Conservation (phyloP, 1,140 invertebrate genomes). For the Pissodes strobi region DNA sequence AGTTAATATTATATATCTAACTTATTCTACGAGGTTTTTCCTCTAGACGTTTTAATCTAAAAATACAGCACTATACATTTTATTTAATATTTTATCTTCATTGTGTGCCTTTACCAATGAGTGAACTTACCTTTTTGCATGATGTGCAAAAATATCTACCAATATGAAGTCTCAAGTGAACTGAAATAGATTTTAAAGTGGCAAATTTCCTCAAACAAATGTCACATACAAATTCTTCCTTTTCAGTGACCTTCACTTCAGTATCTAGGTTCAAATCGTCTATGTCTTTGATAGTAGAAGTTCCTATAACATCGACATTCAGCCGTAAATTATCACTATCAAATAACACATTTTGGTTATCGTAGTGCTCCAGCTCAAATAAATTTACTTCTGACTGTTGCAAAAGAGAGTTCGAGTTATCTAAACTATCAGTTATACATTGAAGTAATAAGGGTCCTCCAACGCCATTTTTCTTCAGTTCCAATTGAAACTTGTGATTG, state of each 20-base stretch:
- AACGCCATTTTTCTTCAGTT: too few relatives aligned
- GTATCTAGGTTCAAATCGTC: conserved; percentile 43
- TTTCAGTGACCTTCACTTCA: conserved; percentile 32
- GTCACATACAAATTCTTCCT: conserved; percentile 57
- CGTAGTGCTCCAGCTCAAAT: conserved; percentile 32
- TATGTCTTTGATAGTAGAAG: conserved; percentile 39
- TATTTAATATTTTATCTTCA: too few relatives aligned
- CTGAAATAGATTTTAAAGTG: conserved; percentile 56
- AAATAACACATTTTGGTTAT: conserved; percentile 26
- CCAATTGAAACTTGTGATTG: too few relatives aligned
- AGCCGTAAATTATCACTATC: conserved; percentile 41
- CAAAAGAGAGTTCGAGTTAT: conserved; percentile 47
- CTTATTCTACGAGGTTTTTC: too few relatives aligned
- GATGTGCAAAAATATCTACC: conserved; percentile 58
- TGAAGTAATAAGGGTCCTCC: conserved; percentile 46
- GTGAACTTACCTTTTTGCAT: conserved; percentile 54
- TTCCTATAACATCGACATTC: conserved; percentile 40
- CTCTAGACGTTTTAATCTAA: too few relatives aligned
- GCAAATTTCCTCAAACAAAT: conserved; percentile 61
- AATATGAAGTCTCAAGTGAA: conserved; percentile 61
- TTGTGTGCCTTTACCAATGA: too few relatives aligned
- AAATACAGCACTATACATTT: too few relatives aligned
- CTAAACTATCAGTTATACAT: conserved; percentile 43
- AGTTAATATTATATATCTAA: too few relatives aligned
- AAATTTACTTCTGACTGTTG: conserved; percentile 34